Base-by-base conservation (phyloP, 2,888 invertebrate species). In the Geophilus truncorum region DNA sequence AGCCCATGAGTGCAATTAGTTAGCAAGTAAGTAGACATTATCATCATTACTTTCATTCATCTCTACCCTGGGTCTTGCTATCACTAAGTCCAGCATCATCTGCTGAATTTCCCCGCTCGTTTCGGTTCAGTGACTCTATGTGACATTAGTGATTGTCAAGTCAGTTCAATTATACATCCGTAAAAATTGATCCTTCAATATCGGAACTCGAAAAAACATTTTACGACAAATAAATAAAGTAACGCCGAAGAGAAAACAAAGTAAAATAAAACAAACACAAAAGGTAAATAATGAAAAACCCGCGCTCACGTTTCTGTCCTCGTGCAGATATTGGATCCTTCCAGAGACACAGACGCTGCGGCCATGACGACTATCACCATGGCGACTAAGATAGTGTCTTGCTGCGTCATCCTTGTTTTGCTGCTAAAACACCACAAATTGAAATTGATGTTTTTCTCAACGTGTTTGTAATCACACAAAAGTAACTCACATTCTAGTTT, bases 391-490 rank as follows among this genome's bases (percentile, higher is more conserved):
- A 70, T 70, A 25, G 10, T 70, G 15, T 70, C 70, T 28, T 4
- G 25, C 70, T 70, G 70, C 70, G 70, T 70, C 70, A 70, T 70
- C 12, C 15, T 28, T 28, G 15, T 28, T 70, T 70, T 28, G 70
- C 4, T 25, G n/a, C 70, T 70, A n/a, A 70, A 25, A 70, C 28
- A 25, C 7, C 6, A n/a, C n/a, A 70, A 70, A 70, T 70, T 70
- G 70, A 70, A 70, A 70, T 70, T 70, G 70, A 28, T 70, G 70
- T 70, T 70, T 57, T 70, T 28, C 70, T 9, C n/a, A 70, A 70
- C 18, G 12, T 70, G 70, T 70, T 70, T 70, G 70, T 70, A 25
- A 23, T 70, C 70, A 23, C 12, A 28, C 28, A n/a, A 70, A n/a
- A 28, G 7, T 10, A 70, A 45, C 45, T n/a, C 70, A 51, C 18